Evolutionary conservation across 2,113 vertebrate genomes (phyloP), one percentile per base, ranked within the genome.

Genomic region (Cyphomyrus plagiostoma): DNA sequence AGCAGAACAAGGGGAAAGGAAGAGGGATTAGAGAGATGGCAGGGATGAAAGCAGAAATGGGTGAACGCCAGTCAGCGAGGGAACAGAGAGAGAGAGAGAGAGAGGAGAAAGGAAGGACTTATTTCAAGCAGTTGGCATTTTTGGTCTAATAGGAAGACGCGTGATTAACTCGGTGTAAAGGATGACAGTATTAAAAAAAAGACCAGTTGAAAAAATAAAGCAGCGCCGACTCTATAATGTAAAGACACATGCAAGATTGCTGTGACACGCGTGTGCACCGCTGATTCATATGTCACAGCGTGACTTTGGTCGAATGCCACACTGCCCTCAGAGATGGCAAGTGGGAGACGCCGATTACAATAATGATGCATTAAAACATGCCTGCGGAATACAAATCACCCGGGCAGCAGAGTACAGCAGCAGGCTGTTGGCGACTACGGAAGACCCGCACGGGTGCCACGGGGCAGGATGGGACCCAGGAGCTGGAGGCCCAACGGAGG

Each of bases 51-150:
- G 82, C 42, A 84, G 42, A 21, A 84, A 84, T 21, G 82, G 19
- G 39, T 5, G 45, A n/a, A 42, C 3, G 39, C 46, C 1, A 66
- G 58, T 21, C 19, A 30, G 62, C 0, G 6, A 58, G 70, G 10
- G 85, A 48, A 88, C 42, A 77, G 85, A 17, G 53, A 80, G 35
- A 86, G 48, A 19, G 90, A 83, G 56, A 74, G 50, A 77, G 26
- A 15, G 88, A n/a, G 46, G 86, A 46, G 45, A 58, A 15, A 70
- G n/a, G 42, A 39, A 86, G 62, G 80, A 21, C 26, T 88, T 88
- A 92, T 92, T 90, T 87, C 88, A 82, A 90, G 66, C 83, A 23
- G 26, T 50, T 26, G 88, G 56, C 90, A 90, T 90, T 89, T 90
- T 62, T 88, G 70, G 89, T 89, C 82, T 89, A 87, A 86, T 30